Base-by-base conservation (phyloP, 2,797 vertebrate species). In the Onychomys arenicola region DNA sequence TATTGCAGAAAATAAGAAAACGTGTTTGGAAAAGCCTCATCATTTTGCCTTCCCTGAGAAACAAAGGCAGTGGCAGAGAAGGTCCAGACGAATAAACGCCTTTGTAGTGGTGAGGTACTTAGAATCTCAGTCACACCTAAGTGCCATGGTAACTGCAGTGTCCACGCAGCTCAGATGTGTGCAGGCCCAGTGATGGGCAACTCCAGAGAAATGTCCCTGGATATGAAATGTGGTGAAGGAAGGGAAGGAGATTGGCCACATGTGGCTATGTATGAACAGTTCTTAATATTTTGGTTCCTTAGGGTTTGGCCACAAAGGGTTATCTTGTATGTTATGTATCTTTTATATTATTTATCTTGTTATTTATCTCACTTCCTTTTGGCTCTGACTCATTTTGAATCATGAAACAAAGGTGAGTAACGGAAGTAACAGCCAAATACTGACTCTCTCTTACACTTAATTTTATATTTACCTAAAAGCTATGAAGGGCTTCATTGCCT, bases 1-100 rank as follows among this genome's bases (percentile, higher is more conserved):
- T 86, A 95, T 89, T 96, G 75, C 65, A 94, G 86, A 93, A 97
- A 96, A 91, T 84, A 96, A 81, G 83, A 84, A 95, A 96, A 78
- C 0, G 16, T 83, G 55, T 94, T 91, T 85, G 63, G 32, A n/a
- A 90, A 92, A 97, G 86, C 27, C 89, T 95, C 83, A 46, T 90
- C 82, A 86, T 91, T 89, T 97, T 61, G 37, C 76, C 93, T 96
- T 96, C 91, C 76, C 6, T 85, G 61, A 73, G 90, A 96, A 92
- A 94, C 78, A 94, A 97, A 96, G 94, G 78, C 85, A 88, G 83
- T 23, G n/a, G 88, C 52, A 77, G 9, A 52, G 52, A 94, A 37
- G 81, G 78, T 87, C 91, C 75, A 89, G 89, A 89, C 80, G 65
- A 40, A 52, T 27, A 80, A 90, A 84, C 61, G 82, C 76, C 87